Evolutionary conservation across 2,888 invertebrate species (phyloP).

Genomic region (Tinea pellionella): DNA sequence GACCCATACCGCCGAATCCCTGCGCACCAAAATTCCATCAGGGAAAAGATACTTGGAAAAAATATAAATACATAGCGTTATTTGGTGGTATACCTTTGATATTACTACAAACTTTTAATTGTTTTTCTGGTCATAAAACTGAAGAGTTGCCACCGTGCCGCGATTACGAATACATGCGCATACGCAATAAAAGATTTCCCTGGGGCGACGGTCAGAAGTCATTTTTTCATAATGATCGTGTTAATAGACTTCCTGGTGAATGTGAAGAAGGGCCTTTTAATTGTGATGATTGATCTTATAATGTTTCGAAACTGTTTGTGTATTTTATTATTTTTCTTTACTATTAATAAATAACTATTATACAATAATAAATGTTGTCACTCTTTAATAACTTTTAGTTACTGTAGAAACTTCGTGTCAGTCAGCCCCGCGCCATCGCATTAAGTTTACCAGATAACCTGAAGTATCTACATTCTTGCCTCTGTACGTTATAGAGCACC

Average conservation of each 20-base stretch:
- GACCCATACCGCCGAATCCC: constrained; percentile 32
- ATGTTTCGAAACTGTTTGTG: constrained; percentile 15
- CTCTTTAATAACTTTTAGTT: too few species aligned
- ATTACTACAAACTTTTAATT: constrained; percentile 28
- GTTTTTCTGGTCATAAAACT: constrained; percentile 25
- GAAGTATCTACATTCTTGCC: too few species aligned
- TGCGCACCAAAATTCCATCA: constrained; percentile 38
- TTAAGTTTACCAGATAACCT: too few species aligned
- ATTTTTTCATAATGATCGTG: constrained; percentile 86
- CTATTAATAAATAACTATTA: too few species aligned
- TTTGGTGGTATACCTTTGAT: constrained; percentile 44
- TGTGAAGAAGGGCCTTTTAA: constrained; percentile 34
- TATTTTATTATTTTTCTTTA: too few species aligned
- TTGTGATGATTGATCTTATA: constrained; percentile 30
- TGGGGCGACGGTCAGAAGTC: constrained; percentile 88
- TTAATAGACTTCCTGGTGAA: constrained; percentile 66
- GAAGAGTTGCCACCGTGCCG: constrained; percentile 33
- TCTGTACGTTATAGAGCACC: too few species aligned
- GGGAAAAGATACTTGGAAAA: constrained; percentile 37
- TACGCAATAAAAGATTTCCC: constrained; percentile 86
- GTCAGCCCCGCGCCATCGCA: too few species aligned
- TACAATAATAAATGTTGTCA: too few species aligned
- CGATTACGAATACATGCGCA: constrained; percentile 80
- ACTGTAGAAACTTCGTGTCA: too few species aligned
- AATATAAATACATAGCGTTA: constrained; percentile 35